Evolutionary conservation across 2,888 invertebrate species (phyloP).

Genomic region (Cantharis flavilabris): DNA sequence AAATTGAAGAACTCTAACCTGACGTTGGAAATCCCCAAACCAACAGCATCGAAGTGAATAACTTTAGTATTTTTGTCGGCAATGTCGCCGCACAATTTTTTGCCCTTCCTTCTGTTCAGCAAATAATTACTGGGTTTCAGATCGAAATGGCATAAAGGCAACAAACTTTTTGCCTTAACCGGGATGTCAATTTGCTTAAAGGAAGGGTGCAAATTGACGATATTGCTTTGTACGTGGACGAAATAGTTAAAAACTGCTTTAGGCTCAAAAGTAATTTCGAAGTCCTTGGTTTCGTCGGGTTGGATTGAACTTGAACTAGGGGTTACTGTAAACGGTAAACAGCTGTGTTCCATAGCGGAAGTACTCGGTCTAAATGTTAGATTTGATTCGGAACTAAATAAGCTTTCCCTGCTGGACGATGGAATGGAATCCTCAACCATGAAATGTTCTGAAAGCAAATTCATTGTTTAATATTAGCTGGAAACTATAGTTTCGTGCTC

Average conservation of each 20-base stretch:
- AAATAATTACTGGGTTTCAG: slow-evolving; percentile 69
- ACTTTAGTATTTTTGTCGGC: slow-evolving; percentile 56
- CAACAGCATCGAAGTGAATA: slow-evolving; percentile 69
- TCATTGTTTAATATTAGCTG: not conserved
- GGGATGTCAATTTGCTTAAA: slow-evolving; percentile 43
- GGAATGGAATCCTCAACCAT: slow-evolving; percentile 8
- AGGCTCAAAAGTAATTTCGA: slow-evolving; percentile 62
- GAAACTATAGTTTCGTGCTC: not conserved
- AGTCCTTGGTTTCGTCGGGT: slow-evolving; percentile 54
- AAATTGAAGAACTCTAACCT: slow-evolving; percentile 10
- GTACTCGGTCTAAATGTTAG: slow-evolving; percentile 28
- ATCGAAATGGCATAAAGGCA: slow-evolving; percentile 74
- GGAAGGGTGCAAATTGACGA: slow-evolving; percentile 60
- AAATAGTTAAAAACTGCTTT: slow-evolving; percentile 60
- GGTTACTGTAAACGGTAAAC: slow-evolving; percentile 60
- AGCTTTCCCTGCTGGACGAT: slow-evolving; percentile 17
- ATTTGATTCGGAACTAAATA: slow-evolving; percentile 37
- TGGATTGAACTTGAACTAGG: slow-evolving; percentile 57
- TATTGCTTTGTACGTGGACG: slow-evolving; percentile 61
- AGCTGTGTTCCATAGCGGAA: slow-evolving; percentile 32
- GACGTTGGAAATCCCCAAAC: slow-evolving; percentile 52
- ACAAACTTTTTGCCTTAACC: slow-evolving; percentile 63
- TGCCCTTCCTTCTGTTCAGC: slow-evolving; percentile 56
- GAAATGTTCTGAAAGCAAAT: slow-evolving; percentile 29
- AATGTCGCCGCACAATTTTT: slow-evolving; percentile 55